Evolutionary conservation across 1,140 invertebrate genomes (phyloP), one percentile per base, ranked within the genome.

Genomic region (Hypothenemus hampei): DNA sequence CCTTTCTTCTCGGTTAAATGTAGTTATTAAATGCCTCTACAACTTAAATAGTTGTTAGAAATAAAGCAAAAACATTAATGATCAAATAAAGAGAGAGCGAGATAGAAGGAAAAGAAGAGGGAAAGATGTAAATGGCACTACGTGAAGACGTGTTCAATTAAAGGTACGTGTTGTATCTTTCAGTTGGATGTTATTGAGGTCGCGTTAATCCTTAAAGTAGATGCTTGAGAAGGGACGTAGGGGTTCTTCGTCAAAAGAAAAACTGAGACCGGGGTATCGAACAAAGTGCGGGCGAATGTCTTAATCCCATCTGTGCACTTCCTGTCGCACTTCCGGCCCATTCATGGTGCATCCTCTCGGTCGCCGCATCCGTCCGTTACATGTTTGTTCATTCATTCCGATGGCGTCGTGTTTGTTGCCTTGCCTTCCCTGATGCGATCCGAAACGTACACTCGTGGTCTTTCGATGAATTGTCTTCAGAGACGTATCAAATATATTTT

Each of bases 251-350:
- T 10, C 18, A 11, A 11, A 43, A n/a, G 40, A 43, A 43, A 26
- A 15, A 29, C n/a, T n/a, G n/a, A n/a, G n/a, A n/a, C n/a, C 8
- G 15, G 18, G 19, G 36, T 5, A 43, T 46, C 16, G n/a, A 43
- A 43, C 40, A 22, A 23, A 43, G 19, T 43, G 40, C 40, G 33
- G 19, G 23, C 23, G 48, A 51, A 41, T 51, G 48, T 51, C 48
- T 51, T 51, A 51, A 51, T 51, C 37, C 48, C 48, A 51, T 51
- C 33, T 51, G 48, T 51, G 48, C 36, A 51, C 48, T 51, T 51
- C 48, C 48, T 37, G 36, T 51, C 24, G 36, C 13, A 31, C 48
- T 51, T 51, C 48, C 48, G 48, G 23, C 48, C 48, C 22, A 41
- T 40, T 51, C 48, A 51, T 23, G 48, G 22, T 41, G 48, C 48